These are phyloP conservation scores for Percopsis transmontana DNA, from an alignment of 2,113 vertebrate genomes.

Conservation along the genomic window DNA sequence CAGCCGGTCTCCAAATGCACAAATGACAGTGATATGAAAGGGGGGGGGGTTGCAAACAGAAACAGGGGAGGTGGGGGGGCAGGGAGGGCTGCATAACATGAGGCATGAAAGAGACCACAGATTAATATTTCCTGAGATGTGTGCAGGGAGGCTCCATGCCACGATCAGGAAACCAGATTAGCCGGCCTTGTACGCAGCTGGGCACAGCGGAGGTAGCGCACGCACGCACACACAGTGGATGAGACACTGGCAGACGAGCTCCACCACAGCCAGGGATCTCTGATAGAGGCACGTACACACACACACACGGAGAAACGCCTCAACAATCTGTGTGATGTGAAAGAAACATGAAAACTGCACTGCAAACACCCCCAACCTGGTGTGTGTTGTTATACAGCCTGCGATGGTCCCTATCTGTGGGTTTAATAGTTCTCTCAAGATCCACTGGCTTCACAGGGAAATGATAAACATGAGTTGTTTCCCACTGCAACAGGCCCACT, in stretches of 20 bases:
- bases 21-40: background rate
- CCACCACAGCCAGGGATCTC: constrained; percentile 34
- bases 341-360: constrained; percentile 2
- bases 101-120: constrained; percentile 19
- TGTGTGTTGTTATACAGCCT: too few relatives aligned
- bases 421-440: background rate
- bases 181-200: constrained; percentile 10
- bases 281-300: constrained; percentile 29
- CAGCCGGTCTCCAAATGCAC: constrained; percentile 68
- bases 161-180: constrained; percentile 23
- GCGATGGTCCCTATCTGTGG: too few relatives aligned
- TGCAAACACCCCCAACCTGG: background rate
- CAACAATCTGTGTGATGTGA: constrained; percentile 27
- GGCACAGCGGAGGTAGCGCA: constrained; percentile 25
- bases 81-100: too few relatives aligned
- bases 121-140: constrained; percentile 59
- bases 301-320: constrained; percentile 14
- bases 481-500: too few relatives aligned
- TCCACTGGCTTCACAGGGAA: constrained; percentile 10
- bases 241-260: constrained; percentile 47
- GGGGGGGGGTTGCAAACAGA: constrained; percentile 18
- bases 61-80: constrained; percentile 18
- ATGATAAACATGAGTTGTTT: constrained; percentile 4
- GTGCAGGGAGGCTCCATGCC: constrained; percentile 13
- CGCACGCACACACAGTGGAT: constrained; percentile 46